Evolutionary conservation across 2,888 invertebrate genomes (phyloP).

Genomic region (Caenorhabditis wallacei): DNA sequence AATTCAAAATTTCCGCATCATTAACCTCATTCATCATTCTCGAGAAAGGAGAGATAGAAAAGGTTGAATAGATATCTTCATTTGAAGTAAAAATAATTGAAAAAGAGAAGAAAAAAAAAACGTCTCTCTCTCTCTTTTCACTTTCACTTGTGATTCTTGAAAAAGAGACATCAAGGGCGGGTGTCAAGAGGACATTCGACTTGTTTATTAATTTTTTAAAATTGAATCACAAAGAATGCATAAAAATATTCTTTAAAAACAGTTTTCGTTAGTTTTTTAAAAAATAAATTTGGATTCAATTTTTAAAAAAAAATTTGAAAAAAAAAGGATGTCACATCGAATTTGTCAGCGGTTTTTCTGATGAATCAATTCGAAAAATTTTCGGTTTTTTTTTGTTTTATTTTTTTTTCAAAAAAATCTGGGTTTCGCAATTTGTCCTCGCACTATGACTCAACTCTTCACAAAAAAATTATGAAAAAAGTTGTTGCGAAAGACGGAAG

Average conservation of each 20-base stretch:
- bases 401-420: background rate
- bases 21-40: constrained; percentile 10
- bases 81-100: constrained; percentile 17
- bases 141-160: constrained; percentile 11
- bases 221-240: background rate
- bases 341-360: no score
- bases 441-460: background rate
- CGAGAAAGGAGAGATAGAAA: background rate
- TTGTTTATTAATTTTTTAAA: constrained; percentile 32
- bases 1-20: constrained; percentile 4
- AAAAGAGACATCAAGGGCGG: constrained; percentile 35
- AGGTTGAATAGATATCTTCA: constrained; percentile 47
- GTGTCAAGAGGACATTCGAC: background rate
- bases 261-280: no score
- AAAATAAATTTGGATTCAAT: no score
- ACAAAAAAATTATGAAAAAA: background rate
- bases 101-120: constrained; percentile 7
- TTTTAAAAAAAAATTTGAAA: no score
- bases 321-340: no score
- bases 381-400: background rate
- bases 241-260: no score
- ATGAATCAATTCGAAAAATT: background rate
- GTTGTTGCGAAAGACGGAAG: background rate
- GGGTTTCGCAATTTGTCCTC: background rate
- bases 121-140: constrained; percentile 34